Percentiles rank a stretch among this genome's conserved stretches.
Conservation (phyloP, 1,140 invertebrate species). For the Pentalonia nigronervosa region DNA sequence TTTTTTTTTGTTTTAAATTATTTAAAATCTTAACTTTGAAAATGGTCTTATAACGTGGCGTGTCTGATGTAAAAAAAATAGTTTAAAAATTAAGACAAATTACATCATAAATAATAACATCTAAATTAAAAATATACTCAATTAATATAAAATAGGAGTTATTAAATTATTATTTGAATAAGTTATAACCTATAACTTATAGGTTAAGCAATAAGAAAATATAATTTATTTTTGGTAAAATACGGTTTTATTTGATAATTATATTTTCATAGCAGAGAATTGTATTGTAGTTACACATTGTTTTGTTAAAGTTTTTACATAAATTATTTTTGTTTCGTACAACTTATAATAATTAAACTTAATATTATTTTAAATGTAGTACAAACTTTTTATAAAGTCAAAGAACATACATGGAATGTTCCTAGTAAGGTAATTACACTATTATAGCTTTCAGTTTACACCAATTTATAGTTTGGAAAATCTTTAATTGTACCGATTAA, state of each 20-base stretch:
- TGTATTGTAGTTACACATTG: neutral
- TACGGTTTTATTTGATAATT: neutral
- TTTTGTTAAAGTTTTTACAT: neutral
- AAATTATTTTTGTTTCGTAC: neutral
- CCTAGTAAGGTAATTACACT: neutral
- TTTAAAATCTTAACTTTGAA: too few species aligned
- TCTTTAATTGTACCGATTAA: neutral
- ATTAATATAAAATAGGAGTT: neutral
- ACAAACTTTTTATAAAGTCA: neutral
- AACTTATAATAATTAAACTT: conserved; percentile 12
- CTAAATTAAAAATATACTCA: neutral
- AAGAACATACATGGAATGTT: neutral
- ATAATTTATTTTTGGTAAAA: neutral
- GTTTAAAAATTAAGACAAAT: too few species aligned
- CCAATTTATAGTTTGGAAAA: conserved; percentile 11
- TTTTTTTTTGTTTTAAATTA: too few species aligned
- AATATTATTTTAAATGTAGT: neutral
- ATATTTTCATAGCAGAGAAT: neutral
- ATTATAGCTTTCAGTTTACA: neutral
- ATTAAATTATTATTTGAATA: conserved; percentile 6
- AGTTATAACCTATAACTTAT: neutral
- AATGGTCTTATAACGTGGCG: too few species aligned
- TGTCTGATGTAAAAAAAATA: too few species aligned
- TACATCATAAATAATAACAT: too few species aligned
- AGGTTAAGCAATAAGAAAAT: neutral